Conservation (phyloP, 2,888 invertebrate species). For the Cantharis flavilabris region DNA sequence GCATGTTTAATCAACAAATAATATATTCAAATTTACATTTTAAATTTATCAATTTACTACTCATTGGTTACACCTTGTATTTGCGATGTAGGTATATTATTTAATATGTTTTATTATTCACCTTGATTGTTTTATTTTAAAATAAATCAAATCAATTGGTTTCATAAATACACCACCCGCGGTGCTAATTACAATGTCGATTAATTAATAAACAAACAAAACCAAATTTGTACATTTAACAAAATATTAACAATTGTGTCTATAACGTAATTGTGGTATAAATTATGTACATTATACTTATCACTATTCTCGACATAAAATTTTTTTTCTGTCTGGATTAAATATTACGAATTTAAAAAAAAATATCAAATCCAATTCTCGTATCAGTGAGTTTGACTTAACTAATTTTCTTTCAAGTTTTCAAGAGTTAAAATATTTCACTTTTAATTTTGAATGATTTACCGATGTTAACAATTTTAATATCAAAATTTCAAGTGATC, state of each 20-base stretch:
- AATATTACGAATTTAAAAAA: no score
- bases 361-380: no score
- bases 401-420: no score
- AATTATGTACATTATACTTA: background rate
- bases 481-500: no score
- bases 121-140: background rate
- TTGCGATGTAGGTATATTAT: background rate
- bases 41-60: background rate
- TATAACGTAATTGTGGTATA: background rate
- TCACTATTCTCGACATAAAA: no score
- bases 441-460: no score
- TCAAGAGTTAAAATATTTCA: no score
- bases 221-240: background rate
- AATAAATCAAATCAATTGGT: background rate
- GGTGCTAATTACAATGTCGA: background rate
- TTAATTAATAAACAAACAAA: background rate
- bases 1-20: background rate
- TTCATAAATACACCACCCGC: background rate
- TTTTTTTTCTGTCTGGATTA: no score
- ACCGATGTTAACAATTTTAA: no score
- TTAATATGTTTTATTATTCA: background rate
- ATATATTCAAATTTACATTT: background rate
- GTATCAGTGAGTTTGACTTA: no score
- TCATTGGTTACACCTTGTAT: background rate
- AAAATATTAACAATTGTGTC: background rate